Evolutionary conservation across 2,113 vertebrate genomes (phyloP).

Genomic region (Arizona elegans): DNA sequence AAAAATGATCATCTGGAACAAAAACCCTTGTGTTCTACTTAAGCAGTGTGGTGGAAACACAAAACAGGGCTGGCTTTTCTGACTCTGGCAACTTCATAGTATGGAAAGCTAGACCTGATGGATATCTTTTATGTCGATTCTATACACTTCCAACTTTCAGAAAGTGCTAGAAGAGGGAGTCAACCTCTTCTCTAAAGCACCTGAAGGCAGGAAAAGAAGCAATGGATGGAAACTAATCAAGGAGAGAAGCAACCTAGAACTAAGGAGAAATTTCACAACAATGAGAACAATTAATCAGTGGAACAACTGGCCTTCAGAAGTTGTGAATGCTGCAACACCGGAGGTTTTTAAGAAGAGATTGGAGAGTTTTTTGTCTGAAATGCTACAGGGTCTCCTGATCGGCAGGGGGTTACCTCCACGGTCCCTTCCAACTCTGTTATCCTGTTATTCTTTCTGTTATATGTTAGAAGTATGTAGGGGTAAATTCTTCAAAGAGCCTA

Average conservation of each 20-base stretch:
- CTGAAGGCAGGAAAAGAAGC: not conserved
- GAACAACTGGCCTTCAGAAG: not conserved
- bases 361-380: not conserved
- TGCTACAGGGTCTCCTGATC: not conserved
- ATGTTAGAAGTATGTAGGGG: not conserved
- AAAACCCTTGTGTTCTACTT: not conserved
- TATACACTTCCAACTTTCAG: not conserved
- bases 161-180: not conserved
- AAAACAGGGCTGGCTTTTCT: not conserved
- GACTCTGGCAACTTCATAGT: not conserved
- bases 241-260: not conserved
- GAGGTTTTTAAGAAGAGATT: not conserved
- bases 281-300: not conserved
- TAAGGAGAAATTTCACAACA: not conserved
- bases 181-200: not conserved
- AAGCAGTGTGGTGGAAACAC: not conserved
- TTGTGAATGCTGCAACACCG: not conserved
- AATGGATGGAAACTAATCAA: not conserved
- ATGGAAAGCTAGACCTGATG: not conserved
- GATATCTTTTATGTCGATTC: not conserved
- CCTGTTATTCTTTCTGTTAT: not conserved
- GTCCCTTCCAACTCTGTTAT: not conserved
- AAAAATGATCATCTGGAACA: not conserved
- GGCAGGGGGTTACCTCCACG: not conserved
- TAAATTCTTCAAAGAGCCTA: not conserved